Evolutionary conservation across 1,140 invertebrate genomes (phyloP).

Genomic region (Drosophila triauraria): DNA sequence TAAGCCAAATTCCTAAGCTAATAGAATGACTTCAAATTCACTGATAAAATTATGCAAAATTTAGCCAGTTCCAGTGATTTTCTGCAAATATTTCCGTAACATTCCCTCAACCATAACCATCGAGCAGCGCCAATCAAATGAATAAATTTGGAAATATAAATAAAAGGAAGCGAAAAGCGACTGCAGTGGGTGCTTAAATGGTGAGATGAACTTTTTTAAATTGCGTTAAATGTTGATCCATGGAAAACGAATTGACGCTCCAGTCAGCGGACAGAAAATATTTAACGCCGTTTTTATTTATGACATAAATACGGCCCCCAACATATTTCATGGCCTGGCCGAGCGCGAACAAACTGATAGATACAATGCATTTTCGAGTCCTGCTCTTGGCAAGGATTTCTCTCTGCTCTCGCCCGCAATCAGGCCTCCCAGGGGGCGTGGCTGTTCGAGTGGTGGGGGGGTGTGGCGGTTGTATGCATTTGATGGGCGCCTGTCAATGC

Average conservation of each 20-base stretch:
- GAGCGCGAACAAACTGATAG: constrained; percentile 72
- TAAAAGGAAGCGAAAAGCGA: constrained; percentile 5
- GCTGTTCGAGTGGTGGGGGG: constrained; percentile 20
- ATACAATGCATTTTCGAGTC: constrained; percentile 78
- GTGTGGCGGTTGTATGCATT: constrained; percentile 45
- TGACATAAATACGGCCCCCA: constrained; percentile 71
- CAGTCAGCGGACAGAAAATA: constrained; percentile 51
- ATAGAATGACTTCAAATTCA: not conserved
- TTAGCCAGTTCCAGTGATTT: constrained; percentile 13
- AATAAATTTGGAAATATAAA: constrained; percentile 45
- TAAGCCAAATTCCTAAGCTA: not conserved
- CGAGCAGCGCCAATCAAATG: constrained; percentile 36
- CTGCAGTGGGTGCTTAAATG: not conserved
- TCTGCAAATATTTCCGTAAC: constrained; percentile 22
- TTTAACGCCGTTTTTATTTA: constrained; percentile 82
- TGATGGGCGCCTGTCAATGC: constrained; percentile 79
- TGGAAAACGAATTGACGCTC: constrained; percentile 55
- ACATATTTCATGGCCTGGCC: constrained; percentile 71
- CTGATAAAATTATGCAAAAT: not conserved
- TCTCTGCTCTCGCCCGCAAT: constrained; percentile 53
- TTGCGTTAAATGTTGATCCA: constrained; percentile 74
- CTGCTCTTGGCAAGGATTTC: constrained; percentile 37
- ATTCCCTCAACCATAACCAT: constrained; percentile 20
- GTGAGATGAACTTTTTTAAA: constrained; percentile 58
- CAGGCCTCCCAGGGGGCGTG: constrained; percentile 21